These are phyloP conservation scores for Megaceryle maxima DNA, from an alignment of 2,113 vertebrate species.

Conservation along the genomic window DNA sequence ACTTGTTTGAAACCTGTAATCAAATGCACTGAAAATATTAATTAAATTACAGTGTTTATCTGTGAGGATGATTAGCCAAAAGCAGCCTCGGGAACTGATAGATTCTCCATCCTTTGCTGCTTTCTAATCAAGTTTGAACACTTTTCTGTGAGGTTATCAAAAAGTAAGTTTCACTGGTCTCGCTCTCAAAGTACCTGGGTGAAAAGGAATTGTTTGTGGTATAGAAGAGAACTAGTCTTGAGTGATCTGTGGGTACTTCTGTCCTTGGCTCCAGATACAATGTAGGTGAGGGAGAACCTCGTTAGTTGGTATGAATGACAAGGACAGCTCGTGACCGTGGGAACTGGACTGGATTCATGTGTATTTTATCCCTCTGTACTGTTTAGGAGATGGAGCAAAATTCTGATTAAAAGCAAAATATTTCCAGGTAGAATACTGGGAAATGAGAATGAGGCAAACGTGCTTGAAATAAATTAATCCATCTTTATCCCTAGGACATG, in stretches of 20 bases:
- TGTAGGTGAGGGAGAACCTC: background rate
- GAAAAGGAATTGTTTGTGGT: background rate
- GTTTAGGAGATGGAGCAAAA: background rate
- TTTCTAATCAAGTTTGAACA: background rate
- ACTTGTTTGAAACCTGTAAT: constrained; percentile 27
- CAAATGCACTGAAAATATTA: constrained; percentile 3
- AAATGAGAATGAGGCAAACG: background rate
- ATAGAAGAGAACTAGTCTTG: background rate
- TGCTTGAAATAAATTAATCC: background rate
- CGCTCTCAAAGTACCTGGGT: background rate
- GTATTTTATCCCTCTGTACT: background rate
- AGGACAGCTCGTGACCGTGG: background rate
- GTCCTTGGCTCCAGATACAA: background rate
- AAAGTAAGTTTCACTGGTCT: background rate
- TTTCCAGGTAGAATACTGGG: background rate
- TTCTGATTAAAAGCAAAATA: background rate
- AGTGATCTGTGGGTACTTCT: background rate
- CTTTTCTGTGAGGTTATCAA: background rate
- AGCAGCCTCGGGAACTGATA: background rate
- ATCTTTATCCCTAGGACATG: background rate
- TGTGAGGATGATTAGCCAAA: background rate
- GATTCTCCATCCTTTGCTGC: background rate
- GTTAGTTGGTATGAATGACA: background rate
- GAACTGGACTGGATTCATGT: background rate
- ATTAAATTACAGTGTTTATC: constrained; percentile 54